Base-by-base conservation (phyloP, 92 coral and sea anemone species). In the Hydrozoanthus gracilis region DNA sequence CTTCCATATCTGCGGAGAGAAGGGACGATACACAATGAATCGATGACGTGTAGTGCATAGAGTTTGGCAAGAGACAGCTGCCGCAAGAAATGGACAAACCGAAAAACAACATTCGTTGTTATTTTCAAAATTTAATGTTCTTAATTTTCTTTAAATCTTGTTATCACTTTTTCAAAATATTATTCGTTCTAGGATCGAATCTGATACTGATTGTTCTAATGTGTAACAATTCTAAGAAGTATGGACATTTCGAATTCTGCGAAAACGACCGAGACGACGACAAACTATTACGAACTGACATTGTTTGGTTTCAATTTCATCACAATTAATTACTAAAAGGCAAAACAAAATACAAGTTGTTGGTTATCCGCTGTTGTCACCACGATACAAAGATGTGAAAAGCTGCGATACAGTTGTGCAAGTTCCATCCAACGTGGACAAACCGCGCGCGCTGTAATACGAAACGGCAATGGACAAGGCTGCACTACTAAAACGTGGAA, bases 1-100 rank as follows among this genome's bases (percentile, higher is more conserved):
- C 99, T 88, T 15, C 99, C 99, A 87, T 92, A 97, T 82, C 99
- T 97, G 92, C 18, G 71, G 71, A 69, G 50, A 70, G 76, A 58
- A 74, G 72, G 39, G 39, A 27, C 2, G 39, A 27, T 27, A 27
- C 39, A 27, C 39, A 27, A 27, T 2, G 65, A 50, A 7, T 70
- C 82, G 86, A 77, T 90, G 93, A 90, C 93, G 93, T 90, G 90
- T 76, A 39, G 82, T 10, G 50, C 87, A 50, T 61, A 47, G 73
- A 67, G 12, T 52, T 68, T 77, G 39, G 14, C 20, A 78, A 58
- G 15, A 4, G 70, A 66, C 69, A 77, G 64, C 54, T 18, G 61
- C 20, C 67, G 10, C 50, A 27, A 27, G 7, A 77, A 50, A 50
- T 13, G 44, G 17, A 4, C 65, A 10, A 55, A 16, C 47, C 48